Percentiles rank a stretch among this genome's conserved stretches.
Conservation (phyloP, 2,888 invertebrate genomes). For the Euplexia lucipara region DNA sequence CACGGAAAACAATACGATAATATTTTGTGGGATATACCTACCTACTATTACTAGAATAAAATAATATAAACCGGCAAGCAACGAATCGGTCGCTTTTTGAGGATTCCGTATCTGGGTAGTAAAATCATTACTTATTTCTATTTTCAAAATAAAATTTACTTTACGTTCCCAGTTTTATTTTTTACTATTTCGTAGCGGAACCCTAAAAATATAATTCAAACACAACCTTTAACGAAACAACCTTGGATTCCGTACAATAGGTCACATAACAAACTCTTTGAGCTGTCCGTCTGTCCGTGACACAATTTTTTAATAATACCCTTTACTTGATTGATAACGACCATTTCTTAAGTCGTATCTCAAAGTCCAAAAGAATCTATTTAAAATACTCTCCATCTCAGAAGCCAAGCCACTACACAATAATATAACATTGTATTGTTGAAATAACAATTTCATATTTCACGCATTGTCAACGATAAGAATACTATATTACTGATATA, state of each 20-base stretch:
- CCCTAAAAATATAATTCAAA: slow-evolving; percentile 3
- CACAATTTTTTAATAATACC: slow-evolving; percentile 63
- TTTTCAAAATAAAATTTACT: too few relatives aligned
- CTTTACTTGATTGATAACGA: slow-evolving; percentile 78
- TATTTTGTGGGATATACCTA: slow-evolving; percentile 17
- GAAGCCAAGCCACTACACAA: slow-evolving; percentile 84
- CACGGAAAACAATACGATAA: slow-evolving; percentile 30
- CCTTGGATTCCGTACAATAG: slow-evolving; percentile 34
- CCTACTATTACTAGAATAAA: too few relatives aligned
- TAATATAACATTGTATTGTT: slow-evolving; percentile 85
- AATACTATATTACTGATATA: slow-evolving; percentile 80
- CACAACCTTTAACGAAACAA: slow-evolving; percentile 25
- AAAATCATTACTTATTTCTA: not conserved
- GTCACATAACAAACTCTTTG: slow-evolving; percentile 68
- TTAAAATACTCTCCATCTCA: slow-evolving; percentile 65
- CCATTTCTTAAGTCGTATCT: slow-evolving; percentile 53
- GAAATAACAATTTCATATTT: slow-evolving; percentile 85
- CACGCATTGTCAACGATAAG: slow-evolving; percentile 79
- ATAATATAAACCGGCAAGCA: too few relatives aligned
- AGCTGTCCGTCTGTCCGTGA: slow-evolving; percentile 72
- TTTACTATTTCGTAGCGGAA: too few relatives aligned
- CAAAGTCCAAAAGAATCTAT: slow-evolving; percentile 60
- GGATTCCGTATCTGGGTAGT: too few relatives aligned
- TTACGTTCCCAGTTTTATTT: too few relatives aligned
- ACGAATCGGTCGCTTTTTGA: too few relatives aligned